Conservation (phyloP, 1,140 invertebrate genomes). For the Papilio glaucus region DNA sequence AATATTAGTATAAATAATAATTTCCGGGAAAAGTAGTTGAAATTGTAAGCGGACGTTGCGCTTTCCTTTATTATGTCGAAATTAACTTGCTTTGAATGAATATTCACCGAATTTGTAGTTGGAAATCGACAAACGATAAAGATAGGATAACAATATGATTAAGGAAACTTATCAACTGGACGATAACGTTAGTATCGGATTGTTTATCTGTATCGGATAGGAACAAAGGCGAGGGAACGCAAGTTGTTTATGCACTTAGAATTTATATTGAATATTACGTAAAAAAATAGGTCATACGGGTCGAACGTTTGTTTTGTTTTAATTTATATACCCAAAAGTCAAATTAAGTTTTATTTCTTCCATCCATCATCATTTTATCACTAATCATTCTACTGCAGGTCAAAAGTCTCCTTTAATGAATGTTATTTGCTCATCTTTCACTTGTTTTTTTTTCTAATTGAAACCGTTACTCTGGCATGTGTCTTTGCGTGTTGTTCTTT, state of each 20-base stretch:
- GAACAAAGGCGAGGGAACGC: constrained; percentile 52
- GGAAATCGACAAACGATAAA: constrained; percentile 28
- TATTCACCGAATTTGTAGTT: constrained; percentile 2
- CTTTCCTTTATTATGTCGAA: not conserved
- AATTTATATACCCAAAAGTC: not conserved
- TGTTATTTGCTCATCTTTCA: too few relatives aligned
- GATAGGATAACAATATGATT: constrained; percentile 25
- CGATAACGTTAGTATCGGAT: constrained; percentile 6
- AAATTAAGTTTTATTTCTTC: too few relatives aligned
- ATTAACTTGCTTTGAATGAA: not conserved
- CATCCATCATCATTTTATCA: too few relatives aligned
- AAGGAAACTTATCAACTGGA: constrained; percentile 3
- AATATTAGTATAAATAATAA: not conserved
- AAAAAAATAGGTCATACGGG: too few relatives aligned
- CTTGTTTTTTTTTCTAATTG: too few relatives aligned
- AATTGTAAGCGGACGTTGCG: not conserved
- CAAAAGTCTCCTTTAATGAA: too few relatives aligned
- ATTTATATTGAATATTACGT: constrained; percentile 31
- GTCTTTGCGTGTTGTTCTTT: too few relatives aligned
- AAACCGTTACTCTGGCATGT: too few relatives aligned
- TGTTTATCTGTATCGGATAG: constrained; percentile 54
- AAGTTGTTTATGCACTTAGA: not conserved
- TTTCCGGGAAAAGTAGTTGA: not conserved
- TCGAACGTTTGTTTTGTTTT: not conserved
- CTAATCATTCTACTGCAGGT: too few relatives aligned